Evolutionary conservation across 2,797 vertebrate species (phyloP).

Genomic region (Malacoctenus gilli): DNA sequence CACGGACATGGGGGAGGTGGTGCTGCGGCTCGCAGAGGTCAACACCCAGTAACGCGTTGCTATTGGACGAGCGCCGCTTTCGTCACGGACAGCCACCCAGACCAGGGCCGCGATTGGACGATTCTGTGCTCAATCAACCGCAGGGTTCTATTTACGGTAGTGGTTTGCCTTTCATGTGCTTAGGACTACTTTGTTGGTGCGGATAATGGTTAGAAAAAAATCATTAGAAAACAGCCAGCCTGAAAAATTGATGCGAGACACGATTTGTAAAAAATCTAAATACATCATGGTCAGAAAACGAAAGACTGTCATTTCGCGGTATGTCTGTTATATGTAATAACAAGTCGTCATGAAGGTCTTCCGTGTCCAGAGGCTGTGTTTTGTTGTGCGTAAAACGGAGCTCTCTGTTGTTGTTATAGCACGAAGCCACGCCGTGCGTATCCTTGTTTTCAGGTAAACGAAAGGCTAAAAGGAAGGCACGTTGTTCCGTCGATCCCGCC

Average conservation of each 20-base stretch:
- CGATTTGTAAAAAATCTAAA: background rate
- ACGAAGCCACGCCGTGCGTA: too few species aligned
- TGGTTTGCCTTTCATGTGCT: slow-evolving; percentile 67
- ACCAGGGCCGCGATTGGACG: slow-evolving; percentile 55
- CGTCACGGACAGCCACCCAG: slow-evolving; percentile 49
- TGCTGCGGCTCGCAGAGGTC: slow-evolving; percentile 78
- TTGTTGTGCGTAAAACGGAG: background rate
- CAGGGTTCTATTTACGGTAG: slow-evolving; percentile 75
- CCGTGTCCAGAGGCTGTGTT: slow-evolving; percentile 1
- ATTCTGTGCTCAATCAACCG: slow-evolving; percentile 53
- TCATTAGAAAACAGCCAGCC: too few species aligned
- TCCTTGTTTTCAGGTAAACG: too few species aligned
- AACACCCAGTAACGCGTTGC: slow-evolving; percentile 58
- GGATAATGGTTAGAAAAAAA: slow-evolving; percentile 16
- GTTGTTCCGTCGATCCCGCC: slow-evolving; percentile 1
- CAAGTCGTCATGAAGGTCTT: slow-evolving; percentile 1
- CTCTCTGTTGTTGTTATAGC: background rate
- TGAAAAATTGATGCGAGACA: too few species aligned
- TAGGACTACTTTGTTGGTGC: slow-evolving; percentile 60
- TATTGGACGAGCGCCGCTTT: slow-evolving; percentile 59
- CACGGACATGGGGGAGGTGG: slow-evolving; percentile 80
- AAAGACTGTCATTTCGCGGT: slow-evolving; percentile 3
- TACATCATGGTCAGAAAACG: background rate
- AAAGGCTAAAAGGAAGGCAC: slow-evolving; percentile 12
- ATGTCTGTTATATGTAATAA: background rate